Conservation (phyloP, 2,113 vertebrate species). For the Pungitius pungitius region DNA sequence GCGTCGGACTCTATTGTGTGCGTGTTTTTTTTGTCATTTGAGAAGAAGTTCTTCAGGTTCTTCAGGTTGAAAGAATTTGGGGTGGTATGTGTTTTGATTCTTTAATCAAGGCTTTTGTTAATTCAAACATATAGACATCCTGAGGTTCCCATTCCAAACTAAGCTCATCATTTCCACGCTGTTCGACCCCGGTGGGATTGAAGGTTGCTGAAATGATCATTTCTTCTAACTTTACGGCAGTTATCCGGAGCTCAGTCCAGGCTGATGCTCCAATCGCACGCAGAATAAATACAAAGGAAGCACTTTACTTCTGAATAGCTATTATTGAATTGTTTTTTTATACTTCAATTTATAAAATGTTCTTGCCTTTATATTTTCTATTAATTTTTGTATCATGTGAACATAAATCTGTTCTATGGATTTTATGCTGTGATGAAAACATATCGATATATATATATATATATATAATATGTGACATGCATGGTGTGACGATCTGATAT, state of each 20-base stretch:
- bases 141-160: slow-evolving; percentile 48
- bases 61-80: slow-evolving; percentile 64
- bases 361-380: slow-evolving; percentile 77
- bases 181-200: slow-evolving; percentile 22
- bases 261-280: slow-evolving; percentile 67
- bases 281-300: slow-evolving; percentile 61
- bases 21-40: slow-evolving; percentile 26
- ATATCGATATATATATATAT: slow-evolving; percentile 52
- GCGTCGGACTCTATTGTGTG: slow-evolving; percentile 46
- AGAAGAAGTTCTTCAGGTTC: slow-evolving; percentile 53
- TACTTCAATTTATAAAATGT: slow-evolving; percentile 71
- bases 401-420: slow-evolving; percentile 69
- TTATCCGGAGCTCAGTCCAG: slow-evolving; percentile 57
- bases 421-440: slow-evolving; percentile 63
- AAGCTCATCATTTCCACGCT: slow-evolving; percentile 64
- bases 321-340: slow-evolving; percentile 73
- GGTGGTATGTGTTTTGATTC: slow-evolving; percentile 50
- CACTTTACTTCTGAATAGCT: slow-evolving; percentile 81
- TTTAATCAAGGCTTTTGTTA: slow-evolving; percentile 43
- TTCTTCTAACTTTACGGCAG: slow-evolving; percentile 36
- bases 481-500: slow-evolving; percentile 81
- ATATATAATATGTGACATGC: slow-evolving; percentile 71
- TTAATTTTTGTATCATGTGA: slow-evolving; percentile 77
- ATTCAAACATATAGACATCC: slow-evolving; percentile 33
- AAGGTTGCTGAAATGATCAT: slow-evolving; percentile 24